A percentile compares a stretch with the other conserved stretches of the same genome.
Evolutionary conservation across 2,888 invertebrate genomes (phyloP).

Genomic region (Ornithoptera alexandrae): DNA sequence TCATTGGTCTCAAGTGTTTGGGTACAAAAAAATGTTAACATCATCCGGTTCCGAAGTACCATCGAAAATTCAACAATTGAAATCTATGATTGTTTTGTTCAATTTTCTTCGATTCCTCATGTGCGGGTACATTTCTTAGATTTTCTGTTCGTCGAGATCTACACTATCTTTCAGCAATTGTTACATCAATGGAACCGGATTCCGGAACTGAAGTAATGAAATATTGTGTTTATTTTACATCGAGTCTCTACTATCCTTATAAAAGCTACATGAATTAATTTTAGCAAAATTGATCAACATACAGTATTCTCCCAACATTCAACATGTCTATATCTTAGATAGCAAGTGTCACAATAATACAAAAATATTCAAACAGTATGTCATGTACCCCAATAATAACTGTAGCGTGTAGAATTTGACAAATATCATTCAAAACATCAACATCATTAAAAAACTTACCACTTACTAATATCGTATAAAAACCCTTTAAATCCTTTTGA

Average conservation of each 20-base stretch:
- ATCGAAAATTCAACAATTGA: neutral
- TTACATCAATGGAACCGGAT: slow-evolving; percentile 8
- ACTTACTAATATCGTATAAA: slow-evolving; percentile 66
- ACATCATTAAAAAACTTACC: slow-evolving; percentile 75
- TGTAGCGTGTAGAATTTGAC: slow-evolving; percentile 67
- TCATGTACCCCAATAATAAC: slow-evolving; percentile 36
- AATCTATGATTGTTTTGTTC: neutral
- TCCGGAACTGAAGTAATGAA: slow-evolving; percentile 1
- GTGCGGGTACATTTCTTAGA: neutral
- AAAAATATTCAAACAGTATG: slow-evolving; percentile 42
- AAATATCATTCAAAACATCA: slow-evolving; percentile 67
- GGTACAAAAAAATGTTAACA: slow-evolving; percentile 7
- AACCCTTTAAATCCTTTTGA: slow-evolving; percentile 75
- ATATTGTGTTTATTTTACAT: slow-evolving; percentile 23
- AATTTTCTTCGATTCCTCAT: neutral
- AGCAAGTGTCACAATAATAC: slow-evolving; percentile 41
- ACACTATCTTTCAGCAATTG: neutral
- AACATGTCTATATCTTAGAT: slow-evolving; percentile 53
- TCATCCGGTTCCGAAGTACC: slow-evolving; percentile 19
- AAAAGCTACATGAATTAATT: slow-evolving; percentile 44
- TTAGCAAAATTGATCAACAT: slow-evolving; percentile 45
- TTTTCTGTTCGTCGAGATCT: neutral
- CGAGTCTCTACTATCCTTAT: slow-evolving; percentile 44
- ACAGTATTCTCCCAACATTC: slow-evolving; percentile 49
- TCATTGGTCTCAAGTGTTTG: slow-evolving; percentile 32